Conservation (phyloP, 2,113 vertebrate genomes). For the human (Homo sapiens) region GRCh38 chr1:212582001-212582500, state of each 20-base stretch:
- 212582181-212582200: background rate
- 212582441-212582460: background rate
- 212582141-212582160: background rate
- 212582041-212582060: background rate
- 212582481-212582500: conserved; percentile 47
- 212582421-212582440: background rate
- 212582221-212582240: background rate
- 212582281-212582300: background rate
- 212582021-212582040: background rate
- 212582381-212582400: background rate
- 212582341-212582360: background rate
- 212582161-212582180: background rate
- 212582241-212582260: background rate
- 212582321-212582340: background rate
- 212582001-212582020: background rate
- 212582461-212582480: background rate
- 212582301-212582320: background rate
- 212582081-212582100: background rate
- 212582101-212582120: background rate
- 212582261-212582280: background rate
- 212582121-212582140: background rate
- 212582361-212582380: background rate
- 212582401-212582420: background rate
- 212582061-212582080: background rate
- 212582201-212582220: background rate